phyloP scores from a whole-genome alignment of 2,888 invertebrate genomes.

The Linnaemya tessellans region DNA sequence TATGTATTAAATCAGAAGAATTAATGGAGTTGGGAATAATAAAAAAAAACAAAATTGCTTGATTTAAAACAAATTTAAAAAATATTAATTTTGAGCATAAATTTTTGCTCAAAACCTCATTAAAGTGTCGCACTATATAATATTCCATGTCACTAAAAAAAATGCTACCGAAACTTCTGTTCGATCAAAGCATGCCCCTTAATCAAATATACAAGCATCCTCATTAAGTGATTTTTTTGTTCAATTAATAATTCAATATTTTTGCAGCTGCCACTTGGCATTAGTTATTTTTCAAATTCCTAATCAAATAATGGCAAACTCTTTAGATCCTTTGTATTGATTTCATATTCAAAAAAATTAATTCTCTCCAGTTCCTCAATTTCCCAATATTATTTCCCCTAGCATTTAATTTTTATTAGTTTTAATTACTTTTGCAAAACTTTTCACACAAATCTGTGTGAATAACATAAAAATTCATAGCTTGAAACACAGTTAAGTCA shows the following conservation, averaged over 20 bases:
- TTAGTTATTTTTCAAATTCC: background rate
- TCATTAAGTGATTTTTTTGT: background rate
- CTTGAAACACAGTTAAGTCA: background rate
- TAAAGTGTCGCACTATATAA: no score
- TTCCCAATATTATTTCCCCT: background rate
- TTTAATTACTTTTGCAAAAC: constrained; percentile 20
- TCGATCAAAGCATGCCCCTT: background rate
- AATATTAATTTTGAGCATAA: no score
- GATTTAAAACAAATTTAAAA: no score
- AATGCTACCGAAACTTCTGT: no score
- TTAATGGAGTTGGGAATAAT: no score
- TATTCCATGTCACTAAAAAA: no score
- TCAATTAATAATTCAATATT: background rate
- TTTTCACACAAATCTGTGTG: constrained; percentile 1
- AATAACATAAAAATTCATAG: constrained; percentile 27
- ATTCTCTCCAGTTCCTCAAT: background rate
- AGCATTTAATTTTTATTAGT: constrained; percentile 17
- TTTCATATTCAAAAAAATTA: constrained; percentile 3
- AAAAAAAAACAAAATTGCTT: no score
- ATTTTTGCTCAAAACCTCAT: no score
- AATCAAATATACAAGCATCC: background rate
- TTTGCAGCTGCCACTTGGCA: background rate
- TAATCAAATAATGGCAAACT: background rate
- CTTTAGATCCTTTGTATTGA: background rate
- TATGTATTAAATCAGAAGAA: no score